phyloP scores from a whole-genome alignment of 2,113 vertebrate genomes.

The Vombatus ursinus region DNA sequence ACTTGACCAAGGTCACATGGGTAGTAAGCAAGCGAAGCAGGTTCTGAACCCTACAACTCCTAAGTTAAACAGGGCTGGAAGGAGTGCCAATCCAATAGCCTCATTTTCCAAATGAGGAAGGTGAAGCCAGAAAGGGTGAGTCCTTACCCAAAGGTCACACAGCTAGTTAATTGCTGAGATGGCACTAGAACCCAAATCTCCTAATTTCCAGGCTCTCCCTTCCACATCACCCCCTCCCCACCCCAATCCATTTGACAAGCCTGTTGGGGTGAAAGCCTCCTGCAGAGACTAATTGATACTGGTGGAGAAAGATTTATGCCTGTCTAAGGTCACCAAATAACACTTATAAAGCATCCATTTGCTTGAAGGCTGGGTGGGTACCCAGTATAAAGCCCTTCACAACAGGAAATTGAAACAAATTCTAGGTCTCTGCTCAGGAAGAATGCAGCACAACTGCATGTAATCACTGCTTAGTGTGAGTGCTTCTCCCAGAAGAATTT shows the following conservation, averaged over 20 bases:
- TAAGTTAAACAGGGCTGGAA: neutral
- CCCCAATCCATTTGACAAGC: neutral
- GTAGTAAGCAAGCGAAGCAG: neutral
- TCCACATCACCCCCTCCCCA: neutral
- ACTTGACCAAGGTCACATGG: neutral
- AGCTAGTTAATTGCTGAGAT: neutral
- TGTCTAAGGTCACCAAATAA: neutral
- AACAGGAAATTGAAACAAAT: neutral
- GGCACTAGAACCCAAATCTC: neutral
- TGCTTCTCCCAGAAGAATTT: no score
- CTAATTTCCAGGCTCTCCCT: neutral
- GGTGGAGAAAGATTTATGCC: neutral
- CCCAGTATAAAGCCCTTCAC: neutral
- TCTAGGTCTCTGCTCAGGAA: neutral
- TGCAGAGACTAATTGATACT: neutral
- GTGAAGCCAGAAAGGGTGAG: neutral
- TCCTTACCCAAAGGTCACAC: rapidly evolving
- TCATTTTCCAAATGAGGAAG: neutral
- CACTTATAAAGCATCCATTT: neutral
- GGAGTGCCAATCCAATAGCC: neutral
- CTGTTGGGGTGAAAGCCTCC: neutral
- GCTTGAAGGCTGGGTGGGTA: neutral
- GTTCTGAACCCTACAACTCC: neutral
- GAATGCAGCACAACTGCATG: neutral
- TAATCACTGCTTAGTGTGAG: neutral